phyloP scores from a whole-genome alignment of 2,888 invertebrate species.

The Rosalia funebris region DNA sequence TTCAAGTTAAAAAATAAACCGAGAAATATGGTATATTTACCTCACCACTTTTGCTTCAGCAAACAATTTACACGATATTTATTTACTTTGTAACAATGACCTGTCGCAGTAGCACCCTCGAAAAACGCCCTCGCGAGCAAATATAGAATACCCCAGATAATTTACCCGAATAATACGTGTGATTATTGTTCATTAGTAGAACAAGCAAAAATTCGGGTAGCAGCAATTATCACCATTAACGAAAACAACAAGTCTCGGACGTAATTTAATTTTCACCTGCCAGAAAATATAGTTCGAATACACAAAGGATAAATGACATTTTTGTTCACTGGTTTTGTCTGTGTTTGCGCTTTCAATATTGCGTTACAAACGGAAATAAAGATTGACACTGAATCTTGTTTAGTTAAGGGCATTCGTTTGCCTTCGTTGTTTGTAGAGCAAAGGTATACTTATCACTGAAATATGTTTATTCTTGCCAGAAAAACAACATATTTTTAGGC shows the following conservation, averaged over 20 bases:
- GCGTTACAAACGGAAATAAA: slow-evolving; percentile 27
- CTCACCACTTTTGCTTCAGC: neutral
- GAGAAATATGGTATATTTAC: neutral
- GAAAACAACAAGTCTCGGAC: slow-evolving; percentile 47
- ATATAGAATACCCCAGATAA: neutral
- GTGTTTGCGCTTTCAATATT: slow-evolving; percentile 26
- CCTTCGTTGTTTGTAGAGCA: slow-evolving; percentile 7
- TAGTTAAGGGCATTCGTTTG: slow-evolving; percentile 1
- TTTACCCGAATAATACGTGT: slow-evolving; percentile 30
- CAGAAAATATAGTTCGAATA: slow-evolving; percentile 41
- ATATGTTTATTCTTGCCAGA: slow-evolving; percentile 5
- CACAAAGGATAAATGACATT: slow-evolving; percentile 42
- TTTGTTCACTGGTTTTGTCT: slow-evolving; percentile 40
- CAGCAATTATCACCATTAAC: slow-evolving; percentile 47
- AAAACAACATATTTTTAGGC: too few relatives aligned
- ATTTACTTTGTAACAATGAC: neutral
- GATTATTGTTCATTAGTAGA: slow-evolving; percentile 47
- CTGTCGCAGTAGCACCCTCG: neutral
- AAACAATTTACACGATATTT: neutral
- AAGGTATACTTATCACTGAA: slow-evolving; percentile 9
- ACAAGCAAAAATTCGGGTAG: slow-evolving; percentile 42
- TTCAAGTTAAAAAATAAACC: neutral
- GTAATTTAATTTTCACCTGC: slow-evolving; percentile 50
- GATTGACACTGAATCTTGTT: slow-evolving; percentile 18
- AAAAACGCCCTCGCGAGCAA: slow-evolving; percentile 3